These are phyloP conservation scores for Biston stratarius DNA, from an alignment of 2,888 invertebrate species.

Conservation along the genomic window DNA sequence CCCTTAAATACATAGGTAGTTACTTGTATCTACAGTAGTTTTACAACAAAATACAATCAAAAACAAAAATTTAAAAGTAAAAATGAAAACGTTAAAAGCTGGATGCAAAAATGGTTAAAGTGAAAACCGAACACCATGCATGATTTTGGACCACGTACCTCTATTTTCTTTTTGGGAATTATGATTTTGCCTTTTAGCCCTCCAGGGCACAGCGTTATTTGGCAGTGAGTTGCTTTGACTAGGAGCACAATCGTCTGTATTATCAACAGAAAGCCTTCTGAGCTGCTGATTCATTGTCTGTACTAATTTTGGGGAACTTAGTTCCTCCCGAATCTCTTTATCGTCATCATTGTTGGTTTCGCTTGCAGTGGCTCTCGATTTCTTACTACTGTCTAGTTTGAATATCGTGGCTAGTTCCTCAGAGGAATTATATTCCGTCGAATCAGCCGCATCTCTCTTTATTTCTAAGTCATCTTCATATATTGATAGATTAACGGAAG, in stretches of 20 bases:
- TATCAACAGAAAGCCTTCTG: slow-evolving; percentile 75
- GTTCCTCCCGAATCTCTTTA: slow-evolving; percentile 66
- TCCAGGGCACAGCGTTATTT: slow-evolving; percentile 80
- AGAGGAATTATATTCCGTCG: slow-evolving; percentile 88
- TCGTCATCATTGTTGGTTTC: slow-evolving; percentile 56
- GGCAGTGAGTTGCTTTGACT: slow-evolving; percentile 82
- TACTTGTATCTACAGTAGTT: neutral
- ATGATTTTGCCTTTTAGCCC: slow-evolving; percentile 77
- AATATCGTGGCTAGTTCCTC: slow-evolving; percentile 89
- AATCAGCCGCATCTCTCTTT: slow-evolving; percentile 74
- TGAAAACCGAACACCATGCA: slow-evolving; percentile 82
- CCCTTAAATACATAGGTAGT: neutral
- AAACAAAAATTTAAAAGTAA: slow-evolving; percentile 45
- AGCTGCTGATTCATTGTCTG: slow-evolving; percentile 79
- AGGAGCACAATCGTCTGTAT: slow-evolving; percentile 70
- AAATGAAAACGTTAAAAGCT: slow-evolving; percentile 57
- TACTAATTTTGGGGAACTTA: slow-evolving; percentile 82
- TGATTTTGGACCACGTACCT: slow-evolving; percentile 81
- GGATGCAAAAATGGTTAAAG: slow-evolving; percentile 77
- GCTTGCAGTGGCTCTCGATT: slow-evolving; percentile 48
- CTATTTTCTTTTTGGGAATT: slow-evolving; percentile 80
- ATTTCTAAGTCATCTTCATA: slow-evolving; percentile 78
- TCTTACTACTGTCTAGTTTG: slow-evolving; percentile 71
- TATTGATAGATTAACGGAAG: slow-evolving; percentile 75
- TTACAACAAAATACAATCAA: slow-evolving; percentile 14